These are phyloP conservation scores for Helostoma temminkii DNA, from an alignment of 2,797 vertebrate species.

Conservation along the genomic window DNA sequence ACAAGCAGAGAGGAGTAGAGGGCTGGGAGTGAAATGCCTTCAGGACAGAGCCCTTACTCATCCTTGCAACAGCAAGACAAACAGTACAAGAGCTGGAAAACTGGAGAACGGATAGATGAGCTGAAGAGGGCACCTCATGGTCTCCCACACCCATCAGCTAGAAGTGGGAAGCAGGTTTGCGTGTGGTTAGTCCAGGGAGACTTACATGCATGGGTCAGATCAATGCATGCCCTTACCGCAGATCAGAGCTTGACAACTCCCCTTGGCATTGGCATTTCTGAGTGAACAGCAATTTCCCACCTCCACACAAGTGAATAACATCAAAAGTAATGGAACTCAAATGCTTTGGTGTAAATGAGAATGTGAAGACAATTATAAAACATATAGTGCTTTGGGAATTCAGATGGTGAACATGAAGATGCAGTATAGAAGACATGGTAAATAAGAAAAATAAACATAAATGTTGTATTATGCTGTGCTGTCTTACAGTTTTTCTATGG, in stretches of 20 bases:
- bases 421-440: neutral
- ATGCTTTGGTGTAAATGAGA: slow-evolving; percentile 59
- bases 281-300: slow-evolving; percentile 75
- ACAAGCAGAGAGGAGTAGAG: slow-evolving; percentile 50
- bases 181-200: slow-evolving; percentile 67
- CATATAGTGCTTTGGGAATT: slow-evolving; percentile 15
- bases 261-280: slow-evolving; percentile 77
- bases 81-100: slow-evolving; percentile 44
- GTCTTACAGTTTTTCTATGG: neutral
- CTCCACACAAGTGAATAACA: slow-evolving; percentile 75
- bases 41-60: slow-evolving; percentile 76
- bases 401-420: neutral
- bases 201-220: slow-evolving; percentile 70
- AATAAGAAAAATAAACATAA: neutral
- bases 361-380: slow-evolving; percentile 47
- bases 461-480: rapidly evolving
- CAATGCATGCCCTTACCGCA: slow-evolving; percentile 69
- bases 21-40: slow-evolving; percentile 71
- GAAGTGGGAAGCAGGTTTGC: slow-evolving; percentile 68
- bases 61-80: slow-evolving; percentile 58
- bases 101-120: slow-evolving; percentile 53
- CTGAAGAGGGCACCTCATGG: slow-evolving; percentile 58
- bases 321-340: slow-evolving; percentile 60
- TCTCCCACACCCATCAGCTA: slow-evolving; percentile 70
- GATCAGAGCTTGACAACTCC: slow-evolving; percentile 81